phyloP scores from a whole-genome alignment of 2,888 invertebrate genomes.

The Napeogenes sylphis region DNA sequence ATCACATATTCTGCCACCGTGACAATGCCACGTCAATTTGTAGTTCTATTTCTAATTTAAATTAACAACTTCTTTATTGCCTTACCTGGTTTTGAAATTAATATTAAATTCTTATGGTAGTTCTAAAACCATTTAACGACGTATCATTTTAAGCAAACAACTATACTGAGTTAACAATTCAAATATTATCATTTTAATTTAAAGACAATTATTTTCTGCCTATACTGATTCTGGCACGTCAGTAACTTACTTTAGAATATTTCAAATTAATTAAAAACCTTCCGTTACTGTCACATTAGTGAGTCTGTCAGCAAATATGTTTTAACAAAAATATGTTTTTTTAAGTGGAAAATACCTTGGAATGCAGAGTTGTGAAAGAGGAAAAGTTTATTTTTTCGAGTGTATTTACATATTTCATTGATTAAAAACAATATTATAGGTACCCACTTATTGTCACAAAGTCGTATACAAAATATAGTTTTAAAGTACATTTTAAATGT shows the following conservation, averaged over 20 bases:
- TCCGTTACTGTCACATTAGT: constrained; percentile 15
- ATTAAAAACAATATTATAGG: background rate
- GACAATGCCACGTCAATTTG: constrained; percentile 33
- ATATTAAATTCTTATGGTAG: constrained; percentile 8
- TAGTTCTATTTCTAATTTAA: constrained; percentile 40
- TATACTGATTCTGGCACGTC: background rate
- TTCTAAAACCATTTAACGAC: no score
- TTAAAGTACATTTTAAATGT: no score
- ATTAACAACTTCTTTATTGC: constrained; percentile 10
- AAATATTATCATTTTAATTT: background rate
- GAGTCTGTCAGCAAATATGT: constrained; percentile 16
- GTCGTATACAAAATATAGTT: no score
- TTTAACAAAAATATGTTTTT: constrained; percentile 19
- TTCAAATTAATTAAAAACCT: constrained; percentile 4
- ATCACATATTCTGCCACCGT: constrained; percentile 45
- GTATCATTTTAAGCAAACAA: no score
- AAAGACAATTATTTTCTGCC: background rate
- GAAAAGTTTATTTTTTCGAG: background rate
- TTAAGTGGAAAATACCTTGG: constrained; percentile 13
- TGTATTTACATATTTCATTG: background rate
- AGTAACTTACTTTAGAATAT: constrained; percentile 2
- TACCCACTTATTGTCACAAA: no score
- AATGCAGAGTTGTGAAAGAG: constrained; percentile 16
- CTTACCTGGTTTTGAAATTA: constrained; percentile 14
- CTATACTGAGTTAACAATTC: no score